phyloP scores from a whole-genome alignment of 2,888 invertebrate genomes.

The Nycteola revayana region DNA sequence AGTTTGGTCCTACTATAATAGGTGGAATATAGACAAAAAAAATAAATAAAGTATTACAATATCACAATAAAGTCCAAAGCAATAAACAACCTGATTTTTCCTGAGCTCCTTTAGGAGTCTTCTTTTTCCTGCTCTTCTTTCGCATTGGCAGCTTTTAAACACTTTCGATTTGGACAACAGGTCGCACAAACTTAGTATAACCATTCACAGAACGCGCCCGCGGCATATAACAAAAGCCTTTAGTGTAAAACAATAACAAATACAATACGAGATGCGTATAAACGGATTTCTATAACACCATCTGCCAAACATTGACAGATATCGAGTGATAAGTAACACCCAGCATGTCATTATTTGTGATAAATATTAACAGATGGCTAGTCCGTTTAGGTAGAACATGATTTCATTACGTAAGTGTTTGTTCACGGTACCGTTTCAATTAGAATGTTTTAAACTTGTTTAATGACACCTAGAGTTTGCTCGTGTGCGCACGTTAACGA shows the following conservation, averaged over 20 bases:
- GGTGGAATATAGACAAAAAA: no score
- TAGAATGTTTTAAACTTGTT: constrained; percentile 34
- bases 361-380: constrained; percentile 70
- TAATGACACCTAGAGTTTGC: constrained; percentile 30
- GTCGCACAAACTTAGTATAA: constrained; percentile 62
- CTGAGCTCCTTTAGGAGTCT: constrained; percentile 58
- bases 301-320: constrained; percentile 60
- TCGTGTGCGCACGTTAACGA: constrained; percentile 30
- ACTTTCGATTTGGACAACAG: constrained; percentile 70
- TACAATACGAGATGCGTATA: constrained; percentile 29
- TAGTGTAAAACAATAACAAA: constrained; percentile 41
- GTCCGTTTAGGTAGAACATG: constrained; percentile 39
- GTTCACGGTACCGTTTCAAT: constrained; percentile 44
- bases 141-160: constrained; percentile 76
- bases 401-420: constrained; percentile 51
- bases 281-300: constrained; percentile 48
- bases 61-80: no score
- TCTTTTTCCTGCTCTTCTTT: constrained; percentile 78
- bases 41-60: no score
- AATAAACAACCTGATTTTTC: constrained; percentile 48
- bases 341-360: constrained; percentile 60
- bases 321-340: constrained; percentile 63
- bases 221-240: constrained; percentile 12
- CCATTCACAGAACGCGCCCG: constrained; percentile 48
- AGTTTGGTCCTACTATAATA: no score